phyloP scores from a whole-genome alignment of 2,113 vertebrate species.

The Dasyprocta punctata region DNA sequence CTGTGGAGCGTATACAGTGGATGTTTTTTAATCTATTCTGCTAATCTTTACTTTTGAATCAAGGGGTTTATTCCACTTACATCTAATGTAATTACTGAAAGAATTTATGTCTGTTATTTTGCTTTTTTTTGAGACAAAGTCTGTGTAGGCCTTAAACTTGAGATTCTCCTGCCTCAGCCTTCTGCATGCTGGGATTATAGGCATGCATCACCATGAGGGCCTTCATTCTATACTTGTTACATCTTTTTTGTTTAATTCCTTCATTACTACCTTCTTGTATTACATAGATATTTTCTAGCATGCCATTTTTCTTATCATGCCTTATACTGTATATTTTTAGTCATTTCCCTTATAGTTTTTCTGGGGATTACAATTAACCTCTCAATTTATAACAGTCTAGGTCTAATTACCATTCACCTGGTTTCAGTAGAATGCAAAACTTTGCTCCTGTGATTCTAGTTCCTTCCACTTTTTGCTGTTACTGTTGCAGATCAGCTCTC shows the following conservation, averaged over 20 bases:
- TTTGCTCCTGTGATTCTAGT: background rate
- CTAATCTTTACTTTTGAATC: background rate
- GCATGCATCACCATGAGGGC: background rate
- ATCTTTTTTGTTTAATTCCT: background rate
- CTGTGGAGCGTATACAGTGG: background rate
- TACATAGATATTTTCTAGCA: background rate
- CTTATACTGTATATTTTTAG: background rate
- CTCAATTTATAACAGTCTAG: background rate
- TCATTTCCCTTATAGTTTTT: slow-evolving; percentile 6
- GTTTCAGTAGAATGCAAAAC: background rate
- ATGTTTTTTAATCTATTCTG: background rate
- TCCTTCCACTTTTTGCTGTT: background rate
- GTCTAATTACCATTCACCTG: background rate
- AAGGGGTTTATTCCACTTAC: background rate
- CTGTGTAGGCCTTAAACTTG: background rate
- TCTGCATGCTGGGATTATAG: background rate
- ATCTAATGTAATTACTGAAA: background rate
- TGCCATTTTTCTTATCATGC: background rate
- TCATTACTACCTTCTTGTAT: background rate
- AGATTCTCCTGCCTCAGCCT: background rate
- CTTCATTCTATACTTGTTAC: background rate
- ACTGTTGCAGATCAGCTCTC: background rate
- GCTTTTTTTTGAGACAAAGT: background rate
- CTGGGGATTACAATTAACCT: background rate
- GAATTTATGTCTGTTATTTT: background rate